These are phyloP conservation scores for Xiphophorus maculatus DNA, from an alignment of 2,113 vertebrate genomes.

Conservation along the genomic window DNA sequence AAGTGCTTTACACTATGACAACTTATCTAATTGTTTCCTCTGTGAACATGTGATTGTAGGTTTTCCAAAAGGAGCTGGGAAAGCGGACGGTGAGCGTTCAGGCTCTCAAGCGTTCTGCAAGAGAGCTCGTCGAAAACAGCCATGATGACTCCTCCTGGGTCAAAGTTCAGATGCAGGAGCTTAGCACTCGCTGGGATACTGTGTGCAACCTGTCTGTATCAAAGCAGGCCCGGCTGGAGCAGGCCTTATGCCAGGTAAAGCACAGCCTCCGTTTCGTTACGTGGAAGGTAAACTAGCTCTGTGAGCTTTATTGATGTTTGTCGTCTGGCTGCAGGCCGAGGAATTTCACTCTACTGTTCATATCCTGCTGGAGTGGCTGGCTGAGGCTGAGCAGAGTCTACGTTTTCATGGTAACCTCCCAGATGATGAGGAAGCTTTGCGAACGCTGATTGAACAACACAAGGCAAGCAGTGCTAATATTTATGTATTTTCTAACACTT, in stretches of 20 bases:
- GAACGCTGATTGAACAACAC: slow-evolving; percentile 90
- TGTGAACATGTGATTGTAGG: slow-evolving; percentile 74
- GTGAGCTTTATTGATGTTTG: slow-evolving; percentile 17
- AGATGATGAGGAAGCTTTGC: slow-evolving; percentile 93
- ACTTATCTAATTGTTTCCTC: background rate
- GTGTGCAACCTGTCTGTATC: slow-evolving; percentile 94
- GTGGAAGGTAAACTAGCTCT: background rate
- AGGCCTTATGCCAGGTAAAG: slow-evolving; percentile 90
- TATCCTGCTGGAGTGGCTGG: slow-evolving; percentile 94
- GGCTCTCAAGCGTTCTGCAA: slow-evolving; percentile 93
- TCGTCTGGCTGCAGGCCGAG: slow-evolving; percentile 84
- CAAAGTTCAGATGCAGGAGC: slow-evolving; percentile 96
- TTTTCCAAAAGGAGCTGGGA: slow-evolving; percentile 96
- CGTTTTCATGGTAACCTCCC: slow-evolving; percentile 95
- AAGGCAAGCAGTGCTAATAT: slow-evolving; percentile 78
- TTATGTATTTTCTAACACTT: background rate
- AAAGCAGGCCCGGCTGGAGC: slow-evolving; percentile 93
- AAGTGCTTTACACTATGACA: background rate
- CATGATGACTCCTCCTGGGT: slow-evolving; percentile 96
- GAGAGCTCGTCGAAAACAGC: slow-evolving; percentile 91
- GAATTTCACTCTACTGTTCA: slow-evolving; percentile 97
- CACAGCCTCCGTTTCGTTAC: background rate
- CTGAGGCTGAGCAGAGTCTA: slow-evolving; percentile 93
- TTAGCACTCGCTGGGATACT: slow-evolving; percentile 94
- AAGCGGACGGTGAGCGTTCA: slow-evolving; percentile 93